Evolutionary conservation across 2,888 invertebrate species (phyloP).

Genomic region (Myopa tessellatipennis): DNA sequence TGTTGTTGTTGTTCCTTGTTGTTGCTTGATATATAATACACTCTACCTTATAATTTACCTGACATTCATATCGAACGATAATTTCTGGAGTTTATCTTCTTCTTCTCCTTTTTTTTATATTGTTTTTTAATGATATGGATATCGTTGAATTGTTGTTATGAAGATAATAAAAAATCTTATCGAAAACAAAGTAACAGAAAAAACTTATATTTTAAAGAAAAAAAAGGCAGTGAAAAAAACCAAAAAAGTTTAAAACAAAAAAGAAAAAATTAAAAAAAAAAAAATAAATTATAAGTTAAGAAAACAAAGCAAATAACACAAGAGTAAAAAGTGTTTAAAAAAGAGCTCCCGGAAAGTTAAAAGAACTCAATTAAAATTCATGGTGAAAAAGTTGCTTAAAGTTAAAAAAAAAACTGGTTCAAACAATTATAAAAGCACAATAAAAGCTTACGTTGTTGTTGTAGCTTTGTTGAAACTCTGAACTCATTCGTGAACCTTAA

Average conservation of each 20-base stretch:
- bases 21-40: slow-evolving; percentile 7
- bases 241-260: background rate
- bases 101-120: background rate
- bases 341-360: background rate
- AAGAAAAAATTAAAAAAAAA: background rate
- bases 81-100: background rate
- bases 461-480: no score
- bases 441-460: no score
- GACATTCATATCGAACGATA: background rate
- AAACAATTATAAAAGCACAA: background rate
- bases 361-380: background rate
- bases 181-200: background rate
- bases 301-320: background rate
- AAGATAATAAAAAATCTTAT: background rate
- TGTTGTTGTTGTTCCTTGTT: background rate
- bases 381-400: background rate
- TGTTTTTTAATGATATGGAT: no score
- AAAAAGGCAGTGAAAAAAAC: background rate
- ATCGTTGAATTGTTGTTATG: no score
- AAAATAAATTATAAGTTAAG: background rate
- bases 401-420: background rate
- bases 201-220: background rate
- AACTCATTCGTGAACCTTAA: no score
- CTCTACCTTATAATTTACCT: slow-evolving; percentile 28
- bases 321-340: background rate